A percentile compares a stretch with the other conserved stretches of the same genome.
phyloP scores from a whole-genome alignment of 1,140 invertebrate genomes.

The Ips typographus region DNA sequence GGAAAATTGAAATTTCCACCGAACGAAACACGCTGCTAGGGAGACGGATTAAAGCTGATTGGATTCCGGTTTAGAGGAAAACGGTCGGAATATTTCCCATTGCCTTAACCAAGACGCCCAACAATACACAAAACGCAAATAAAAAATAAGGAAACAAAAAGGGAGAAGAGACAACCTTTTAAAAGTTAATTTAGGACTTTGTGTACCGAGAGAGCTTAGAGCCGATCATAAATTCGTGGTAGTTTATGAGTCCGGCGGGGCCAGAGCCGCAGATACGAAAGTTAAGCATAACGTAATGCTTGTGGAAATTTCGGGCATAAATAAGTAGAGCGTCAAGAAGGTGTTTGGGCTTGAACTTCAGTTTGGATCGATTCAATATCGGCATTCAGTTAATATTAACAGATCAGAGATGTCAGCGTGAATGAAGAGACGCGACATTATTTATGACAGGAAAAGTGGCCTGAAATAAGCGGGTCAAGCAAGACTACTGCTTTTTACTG shows the following conservation, averaged over 20 bases:
- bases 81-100: not conserved
- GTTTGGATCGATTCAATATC: too few species aligned
- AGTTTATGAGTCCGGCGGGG: slow-evolving; percentile 20
- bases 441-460: too few species aligned
- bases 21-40: not conserved
- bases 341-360: not conserved
- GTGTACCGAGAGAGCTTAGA: not conserved
- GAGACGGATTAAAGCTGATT: slow-evolving; percentile 3
- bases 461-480: too few species aligned
- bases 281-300: slow-evolving; percentile 10
- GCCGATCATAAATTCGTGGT: slow-evolving; percentile 12
- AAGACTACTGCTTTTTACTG: too few species aligned
- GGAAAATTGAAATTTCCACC: slow-evolving; percentile 5
- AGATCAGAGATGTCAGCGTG: too few species aligned
- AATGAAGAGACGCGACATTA: too few species aligned
- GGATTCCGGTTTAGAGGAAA: not conserved
- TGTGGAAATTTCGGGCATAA: slow-evolving; percentile 17
- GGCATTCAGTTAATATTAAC: too few species aligned
- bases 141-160: not conserved
- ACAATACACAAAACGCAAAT: too few species aligned
- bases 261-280: slow-evolving; percentile 10
- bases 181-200: slow-evolving; percentile 8
- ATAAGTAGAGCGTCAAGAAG: slow-evolving; percentile 5
- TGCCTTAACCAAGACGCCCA: too few species aligned
- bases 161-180: slow-evolving; percentile 7